A percentile compares a stretch with the other conserved stretches of the same genome.
Conservation (phyloP, 2,797 vertebrate genomes). For the Bovichtus diacanthus region DNA sequence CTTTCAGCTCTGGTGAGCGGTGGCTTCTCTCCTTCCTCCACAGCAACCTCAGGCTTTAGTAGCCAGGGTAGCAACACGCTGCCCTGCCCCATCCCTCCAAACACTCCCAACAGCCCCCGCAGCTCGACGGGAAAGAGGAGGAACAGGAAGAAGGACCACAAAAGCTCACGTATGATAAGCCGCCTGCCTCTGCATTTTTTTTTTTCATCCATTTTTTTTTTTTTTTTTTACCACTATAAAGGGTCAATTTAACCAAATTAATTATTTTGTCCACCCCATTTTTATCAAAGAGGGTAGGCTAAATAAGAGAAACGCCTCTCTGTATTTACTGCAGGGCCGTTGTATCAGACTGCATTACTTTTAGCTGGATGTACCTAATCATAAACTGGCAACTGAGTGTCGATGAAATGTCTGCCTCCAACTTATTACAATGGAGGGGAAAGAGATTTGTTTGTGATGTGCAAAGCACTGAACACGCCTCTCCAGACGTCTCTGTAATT, state of each 20-base stretch:
- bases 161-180: constrained; percentile 90
- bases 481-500: background rate
- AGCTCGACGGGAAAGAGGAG: constrained; percentile 89
- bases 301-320: too few species aligned
- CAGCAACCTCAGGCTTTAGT: constrained; percentile 90
- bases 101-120: constrained; percentile 91
- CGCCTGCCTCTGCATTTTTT: background rate
- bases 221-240: background rate
- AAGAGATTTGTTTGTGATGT: background rate
- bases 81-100: constrained; percentile 85
- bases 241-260: background rate
- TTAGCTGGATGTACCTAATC: background rate
- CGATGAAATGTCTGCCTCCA: background rate
- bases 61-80: constrained; percentile 91
- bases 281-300: background rate
- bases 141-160: constrained; percentile 92
- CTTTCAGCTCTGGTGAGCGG: constrained; percentile 90
- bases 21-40: constrained; percentile 92
- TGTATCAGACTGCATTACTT: background rate
- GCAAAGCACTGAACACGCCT: background rate
- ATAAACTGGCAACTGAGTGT: background rate
- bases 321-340: too few species aligned
- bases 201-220: background rate
- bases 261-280: background rate
- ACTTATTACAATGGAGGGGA: background rate